Evolutionary conservation across 2,888 invertebrate species (phyloP).

Genomic region (Erebia palarica): DNA sequence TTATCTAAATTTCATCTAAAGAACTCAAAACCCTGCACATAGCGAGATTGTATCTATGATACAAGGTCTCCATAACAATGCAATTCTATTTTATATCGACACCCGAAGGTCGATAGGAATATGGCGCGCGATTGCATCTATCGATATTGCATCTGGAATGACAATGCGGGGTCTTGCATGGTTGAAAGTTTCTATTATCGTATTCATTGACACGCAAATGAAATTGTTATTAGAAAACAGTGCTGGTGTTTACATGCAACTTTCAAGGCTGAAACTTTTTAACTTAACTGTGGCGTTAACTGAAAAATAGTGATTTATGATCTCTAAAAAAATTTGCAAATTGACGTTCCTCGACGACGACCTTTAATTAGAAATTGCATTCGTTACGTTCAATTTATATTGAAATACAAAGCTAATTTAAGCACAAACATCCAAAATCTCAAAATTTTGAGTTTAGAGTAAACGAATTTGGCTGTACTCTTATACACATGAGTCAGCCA

Average conservation of each 20-base stretch:
- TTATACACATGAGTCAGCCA: too few species aligned
- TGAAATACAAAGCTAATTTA: too few species aligned
- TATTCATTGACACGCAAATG: conserved; percentile 22
- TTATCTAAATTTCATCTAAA: conserved; percentile 78
- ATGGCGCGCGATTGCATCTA: conserved; percentile 52
- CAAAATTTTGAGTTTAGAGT: too few species aligned
- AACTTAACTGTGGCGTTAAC: too few species aligned
- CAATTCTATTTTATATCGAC: conserved; percentile 63
- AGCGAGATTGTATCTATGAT: conserved; percentile 38
- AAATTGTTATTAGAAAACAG: conserved; percentile 16
- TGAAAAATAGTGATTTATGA: too few species aligned
- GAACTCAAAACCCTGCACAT: conserved; percentile 45
- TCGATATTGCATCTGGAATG: conserved; percentile 34
- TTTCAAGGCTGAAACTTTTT: too few species aligned
- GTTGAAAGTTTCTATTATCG: conserved; percentile 31
- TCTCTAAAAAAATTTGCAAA: too few species aligned
- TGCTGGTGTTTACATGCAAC: neutral
- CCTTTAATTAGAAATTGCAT: too few species aligned
- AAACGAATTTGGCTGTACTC: too few species aligned
- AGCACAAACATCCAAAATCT: too few species aligned
- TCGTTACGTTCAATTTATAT: too few species aligned
- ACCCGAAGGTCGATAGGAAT: conserved; percentile 55
- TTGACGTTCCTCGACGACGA: too few species aligned
- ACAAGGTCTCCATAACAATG: conserved; percentile 42
- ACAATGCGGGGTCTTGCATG: conserved; percentile 30